Evolutionary conservation across 2,888 invertebrate species (phyloP), one percentile per base, ranked within the genome.

Genomic region (Caenorhabditis sinica): DNA sequence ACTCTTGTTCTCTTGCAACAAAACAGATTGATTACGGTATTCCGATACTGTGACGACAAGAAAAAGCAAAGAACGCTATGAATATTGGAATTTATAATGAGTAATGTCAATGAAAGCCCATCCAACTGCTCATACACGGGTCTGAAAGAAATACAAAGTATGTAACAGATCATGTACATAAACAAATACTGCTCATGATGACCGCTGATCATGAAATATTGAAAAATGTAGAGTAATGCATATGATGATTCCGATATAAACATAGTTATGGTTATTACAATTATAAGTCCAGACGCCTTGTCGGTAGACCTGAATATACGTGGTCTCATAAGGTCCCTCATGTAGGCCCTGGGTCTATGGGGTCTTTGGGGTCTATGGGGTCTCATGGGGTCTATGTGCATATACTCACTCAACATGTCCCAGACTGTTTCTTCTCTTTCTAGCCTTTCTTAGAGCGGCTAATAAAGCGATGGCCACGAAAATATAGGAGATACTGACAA

Each of bases 31-130:
- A n/a, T 30, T 20, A 36, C 36, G 1, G 63, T 43, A 15, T 25
- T 40, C 13, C 63, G 20, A 25, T 63, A 63, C 43, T 63, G 63
- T 25, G 63, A 43, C 1, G 63, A 63, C 15, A 63, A 23, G 1
- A 25, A 25, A 20, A 63, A 63, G 25, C 63, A 63, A 25, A 63
- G 11, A 0, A 63, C 1, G 3, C 23, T 25, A 20, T 63, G 63
- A 5, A 63, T 5, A 3, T 15, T 25, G 5, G 63, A 63, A 4
- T 23, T 63, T 2, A 63, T 13, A 17, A 63, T 40, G 0, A 63
- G 33, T 0, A 63, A 6, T 15, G 63, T 63, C 4, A 63, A 40
- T 3, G 25, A 40, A 3, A 40, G 11, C 15, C 20, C 40, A 25
- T 63, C 25, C 11, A 63, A 25, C 2, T 63, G 23, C 15, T 25